Evolutionary conservation across 1,140 invertebrate species (phyloP), one percentile per base, ranked within the genome.

Genomic region (Solen grandis): DNA sequence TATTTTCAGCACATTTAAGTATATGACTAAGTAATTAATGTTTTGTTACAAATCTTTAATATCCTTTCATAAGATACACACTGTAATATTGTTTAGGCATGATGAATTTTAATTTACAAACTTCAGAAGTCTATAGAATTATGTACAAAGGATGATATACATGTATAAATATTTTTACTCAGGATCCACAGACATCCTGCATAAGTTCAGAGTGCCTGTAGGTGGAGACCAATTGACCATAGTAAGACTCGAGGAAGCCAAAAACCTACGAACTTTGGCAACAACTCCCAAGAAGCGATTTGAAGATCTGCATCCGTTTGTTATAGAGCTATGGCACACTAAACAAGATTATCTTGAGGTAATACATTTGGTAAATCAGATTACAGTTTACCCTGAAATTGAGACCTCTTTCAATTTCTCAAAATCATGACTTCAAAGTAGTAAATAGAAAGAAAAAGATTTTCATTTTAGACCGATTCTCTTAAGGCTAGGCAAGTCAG

Each of bases 151-250:
- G n/a, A n/a, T n/a, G n/a, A n/a, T n/a, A n/a, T n/a, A n/a, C n/a
- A n/a, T n/a, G n/a, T n/a, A n/a, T n/a, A n/a, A n/a, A n/a, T n/a
- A n/a, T n/a, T n/a, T n/a, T n/a, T n/a, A n/a, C n/a, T 57, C 59
- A 83, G 82, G 69, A 10, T 29, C 22, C 22, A 62, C 16, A 25
- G 54, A 52, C 22, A 54, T 74, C 19, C 69, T 81, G 22, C 41
- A 75, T 27, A 55, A 54, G 29, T 57, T 75, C 16, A 57, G 69
- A 35, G 35, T 84, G 8, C 69, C 66, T 60, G 66, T 84, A 22
- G 82, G 82, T 41, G 82, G 82, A 25, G 82, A 84, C 55, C 82
- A 84, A 25, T 50, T 84, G 31, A 84, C 72, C 4, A 22, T 55
- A 31, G 70, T 59, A 16, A 41, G 72, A 55, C 41, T 84, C 14